Evolutionary conservation across 1,140 invertebrate genomes (phyloP).

Genomic region (Frieseomelitta varia): DNA sequence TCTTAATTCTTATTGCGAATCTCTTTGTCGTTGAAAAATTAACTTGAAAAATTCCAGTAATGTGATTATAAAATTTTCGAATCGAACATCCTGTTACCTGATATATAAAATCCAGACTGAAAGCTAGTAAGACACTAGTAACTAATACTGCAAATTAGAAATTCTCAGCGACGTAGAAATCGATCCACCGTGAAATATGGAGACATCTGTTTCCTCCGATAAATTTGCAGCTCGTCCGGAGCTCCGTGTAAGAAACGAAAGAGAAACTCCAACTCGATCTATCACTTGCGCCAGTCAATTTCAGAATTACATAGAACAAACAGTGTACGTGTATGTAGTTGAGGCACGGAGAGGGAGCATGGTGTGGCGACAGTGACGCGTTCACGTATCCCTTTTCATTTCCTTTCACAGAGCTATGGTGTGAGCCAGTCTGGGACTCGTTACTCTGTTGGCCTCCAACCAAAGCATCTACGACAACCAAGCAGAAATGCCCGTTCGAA

Average conservation of each 20-base stretch:
- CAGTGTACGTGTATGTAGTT: no score
- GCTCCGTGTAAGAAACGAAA: not conserved
- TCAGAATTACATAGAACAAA: not conserved
- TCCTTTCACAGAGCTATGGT: constrained; percentile 83
- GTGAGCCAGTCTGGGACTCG: constrained; percentile 87
- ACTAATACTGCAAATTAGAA: not conserved
- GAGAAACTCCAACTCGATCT: not conserved
- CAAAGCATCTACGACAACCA: constrained; percentile 83
- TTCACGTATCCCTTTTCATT: constrained; percentile 14
- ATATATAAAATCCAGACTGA: not conserved
- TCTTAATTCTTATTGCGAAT: no score
- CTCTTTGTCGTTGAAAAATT: no score
- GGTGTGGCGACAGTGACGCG: not conserved
- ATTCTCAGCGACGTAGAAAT: no score
- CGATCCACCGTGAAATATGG: not conserved
- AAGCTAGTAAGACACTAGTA: not conserved
- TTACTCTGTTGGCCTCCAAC: constrained; percentile 91
- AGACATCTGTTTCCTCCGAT: not conserved
- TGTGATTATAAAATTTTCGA: not conserved
- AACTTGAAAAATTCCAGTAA: no score
- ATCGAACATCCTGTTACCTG: not conserved
- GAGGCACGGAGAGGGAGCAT: not conserved
- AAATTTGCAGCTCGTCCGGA: not conserved
- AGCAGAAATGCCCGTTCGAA: constrained; percentile 86
- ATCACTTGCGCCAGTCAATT: not conserved